Evolutionary conservation across 2,797 vertebrate species (phyloP).

Genomic region (Toxotes lorentzi): DNA sequence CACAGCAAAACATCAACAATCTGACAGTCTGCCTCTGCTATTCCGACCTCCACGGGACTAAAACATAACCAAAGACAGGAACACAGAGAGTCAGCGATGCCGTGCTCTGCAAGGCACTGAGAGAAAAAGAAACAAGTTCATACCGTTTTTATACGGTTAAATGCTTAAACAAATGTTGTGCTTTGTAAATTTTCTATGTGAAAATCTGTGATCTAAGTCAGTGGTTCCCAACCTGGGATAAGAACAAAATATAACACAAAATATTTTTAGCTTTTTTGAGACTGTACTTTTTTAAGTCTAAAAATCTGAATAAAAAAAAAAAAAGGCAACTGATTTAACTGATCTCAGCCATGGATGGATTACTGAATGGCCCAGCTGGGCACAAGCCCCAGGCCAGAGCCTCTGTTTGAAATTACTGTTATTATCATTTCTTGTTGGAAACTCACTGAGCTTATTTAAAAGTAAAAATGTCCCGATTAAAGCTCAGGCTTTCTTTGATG

Average conservation of each 20-base stretch:
- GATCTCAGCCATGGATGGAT: neutral
- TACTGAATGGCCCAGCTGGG: neutral
- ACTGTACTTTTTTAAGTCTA: neutral
- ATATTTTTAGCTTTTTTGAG: neutral
- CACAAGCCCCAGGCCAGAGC: neutral
- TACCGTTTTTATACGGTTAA: neutral
- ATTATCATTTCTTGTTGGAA: neutral
- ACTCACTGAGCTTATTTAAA: neutral
- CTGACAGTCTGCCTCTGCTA: conserved; percentile 37
- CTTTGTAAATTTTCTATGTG: neutral
- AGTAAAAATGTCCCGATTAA: neutral
- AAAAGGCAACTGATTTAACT: neutral
- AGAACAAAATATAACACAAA: neutral
- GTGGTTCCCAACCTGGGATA: neutral
- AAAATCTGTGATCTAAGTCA: conserved; percentile 1
- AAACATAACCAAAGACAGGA: conserved; percentile 50
- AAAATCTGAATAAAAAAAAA: neutral
- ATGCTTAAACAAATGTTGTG: neutral
- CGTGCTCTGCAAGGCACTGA: conserved; percentile 58
- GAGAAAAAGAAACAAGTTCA: conserved; percentile 32
- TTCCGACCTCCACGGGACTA: conserved; percentile 49
- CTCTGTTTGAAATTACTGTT: neutral
- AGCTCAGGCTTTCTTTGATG: neutral
- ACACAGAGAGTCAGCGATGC: conserved; percentile 58
- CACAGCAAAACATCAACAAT: conserved; percentile 58